Evolutionary conservation across 2,888 invertebrate genomes (phyloP), one percentile per base, ranked within the genome.

Genomic region (Xestia sexstrigata): DNA sequence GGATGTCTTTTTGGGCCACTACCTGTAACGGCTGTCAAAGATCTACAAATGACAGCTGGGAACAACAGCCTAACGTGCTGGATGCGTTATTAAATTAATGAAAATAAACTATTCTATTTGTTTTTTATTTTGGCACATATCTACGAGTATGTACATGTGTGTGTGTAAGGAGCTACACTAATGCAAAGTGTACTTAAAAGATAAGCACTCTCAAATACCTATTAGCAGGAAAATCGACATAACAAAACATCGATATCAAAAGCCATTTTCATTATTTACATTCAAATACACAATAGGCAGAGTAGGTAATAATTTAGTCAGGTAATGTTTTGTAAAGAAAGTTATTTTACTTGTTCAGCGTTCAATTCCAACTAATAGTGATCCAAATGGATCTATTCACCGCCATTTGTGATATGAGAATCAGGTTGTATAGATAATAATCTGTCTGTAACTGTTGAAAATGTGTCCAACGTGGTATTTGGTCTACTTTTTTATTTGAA

Each of bases 381-480:
- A 86, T 76, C 87, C 60, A 84, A 87, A 85, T 84, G 84, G 80
- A 84, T 87, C 87, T 84, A 84, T 85, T 87, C 77, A 78, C 58
- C 77, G 74, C 65, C 52, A 79, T 71, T 74, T 52, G 66, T 84
- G 77, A 74, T 80, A 84, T 77, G 62, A 73, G 84, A 84, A 77
- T 77, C 70, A 58, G 83, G 47, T 74, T 70, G 67, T 65, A 55
- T 72, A 30, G 83, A 86, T 83, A 63, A 20, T 39, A 82, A 74
- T 85, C 78, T 82, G 74, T 70, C 49, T 70, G 60, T 70, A 68
- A 71, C 74, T 74, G 74, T 81, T 71, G 45, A 74, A 82, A 84
- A 70, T 74, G 49, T 58, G 58, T 78, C 52, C 39, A 26, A 65
- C 8, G 8, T 58, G 20, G 23, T 55, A 47, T 67, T 55, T 55